These are phyloP conservation scores for Drosophila ohnishii DNA, from an alignment of 1,140 invertebrate genomes.

Conservation along the genomic window DNA sequence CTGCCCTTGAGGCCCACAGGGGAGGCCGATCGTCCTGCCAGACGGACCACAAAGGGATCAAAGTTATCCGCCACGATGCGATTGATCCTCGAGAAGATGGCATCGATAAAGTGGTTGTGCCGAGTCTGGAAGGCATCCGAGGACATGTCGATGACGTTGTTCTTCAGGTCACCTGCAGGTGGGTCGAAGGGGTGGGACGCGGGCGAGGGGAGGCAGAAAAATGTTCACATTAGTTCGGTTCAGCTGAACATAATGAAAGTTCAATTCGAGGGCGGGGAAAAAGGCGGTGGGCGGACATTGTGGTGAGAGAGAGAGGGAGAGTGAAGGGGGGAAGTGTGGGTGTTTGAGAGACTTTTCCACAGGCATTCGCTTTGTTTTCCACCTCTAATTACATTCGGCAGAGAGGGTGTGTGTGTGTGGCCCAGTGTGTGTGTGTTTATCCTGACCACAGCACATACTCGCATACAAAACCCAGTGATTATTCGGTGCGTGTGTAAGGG, in stretches of 20 bases:
- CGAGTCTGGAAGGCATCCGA: slow-evolving; percentile 79
- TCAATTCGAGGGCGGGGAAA: slow-evolving; percentile 16
- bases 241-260: slow-evolving; percentile 34
- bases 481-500: slow-evolving; percentile 1
- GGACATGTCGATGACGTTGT: slow-evolving; percentile 82
- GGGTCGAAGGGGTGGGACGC: not conserved
- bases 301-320: not conserved
- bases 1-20: slow-evolving; percentile 24
- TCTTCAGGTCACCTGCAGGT: slow-evolving; percentile 77
- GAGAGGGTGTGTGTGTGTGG: slow-evolving; percentile 25
- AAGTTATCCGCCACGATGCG: slow-evolving; percentile 89
- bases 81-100: slow-evolving; percentile 90
- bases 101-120: slow-evolving; percentile 92
- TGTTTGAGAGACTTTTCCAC: slow-evolving; percentile 42
- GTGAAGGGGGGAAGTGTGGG: not conserved
- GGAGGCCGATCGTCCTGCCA: slow-evolving; percentile 85
- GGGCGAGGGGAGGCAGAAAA: slow-evolving; percentile 18
- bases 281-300: slow-evolving; percentile 27
- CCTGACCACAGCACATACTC: slow-evolving; percentile 45
- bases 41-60: slow-evolving; percentile 91
- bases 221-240: slow-evolving; percentile 48
- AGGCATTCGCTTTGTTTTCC: slow-evolving; percentile 56
- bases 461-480: slow-evolving; percentile 22
- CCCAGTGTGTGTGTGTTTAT: slow-evolving; percentile 7
- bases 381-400: slow-evolving; percentile 62